Base-by-base conservation (phyloP, 2,113 vertebrate species). In the Notarius quadriscutis region DNA sequence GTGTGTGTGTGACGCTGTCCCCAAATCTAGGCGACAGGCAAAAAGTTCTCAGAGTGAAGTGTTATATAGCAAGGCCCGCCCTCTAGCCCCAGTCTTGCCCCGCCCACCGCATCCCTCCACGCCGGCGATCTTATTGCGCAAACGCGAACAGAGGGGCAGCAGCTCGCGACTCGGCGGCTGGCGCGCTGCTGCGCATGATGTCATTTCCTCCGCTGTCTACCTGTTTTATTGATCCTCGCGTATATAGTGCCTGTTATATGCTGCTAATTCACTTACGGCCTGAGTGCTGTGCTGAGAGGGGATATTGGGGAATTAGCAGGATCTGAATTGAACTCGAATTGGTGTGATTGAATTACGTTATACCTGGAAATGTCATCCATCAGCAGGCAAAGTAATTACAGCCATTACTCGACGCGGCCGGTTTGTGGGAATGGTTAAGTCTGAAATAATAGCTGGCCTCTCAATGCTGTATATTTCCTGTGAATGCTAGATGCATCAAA, bases 11-110 rank as follows among this genome's bases (percentile, higher is more conserved):
- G 92, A 94, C 90, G 95, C 95, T 96, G 95, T 95, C 95, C 95
- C 95, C 94, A 93, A 93, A 93, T 94, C 92, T 89, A 95, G 95
- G 95, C 94, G 95, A 96, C 95, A 96, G 95, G 91, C 95, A 95
- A 95, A 87, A 96, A 95, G 89, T 96, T 95, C 93, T 93, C 89
- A 93, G 94, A 85, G 94, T 93, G 91, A 93, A 93, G 89, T 92
- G 89, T 95, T 96, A 93, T 96, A 96, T 96, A 96, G 90, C 89
- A 91, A 92, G 93, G 93, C 94, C 94, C 95, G 94, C 95, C 95
- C 94, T 93, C 93, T 93, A 77, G 87, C 90, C 87, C 91, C 41
- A 41, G 17, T n/a, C 48, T 67, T 53, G 2, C 89, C 91, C 87
- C 86, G 85, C 92, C 92, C 89, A 88, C 91, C 88, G 86, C 25